A percentile compares a stretch with the other conserved stretches of the same genome.
Evolutionary conservation across 2,888 invertebrate genomes (phyloP).

Genomic region (Netelia fuscicornis): DNA sequence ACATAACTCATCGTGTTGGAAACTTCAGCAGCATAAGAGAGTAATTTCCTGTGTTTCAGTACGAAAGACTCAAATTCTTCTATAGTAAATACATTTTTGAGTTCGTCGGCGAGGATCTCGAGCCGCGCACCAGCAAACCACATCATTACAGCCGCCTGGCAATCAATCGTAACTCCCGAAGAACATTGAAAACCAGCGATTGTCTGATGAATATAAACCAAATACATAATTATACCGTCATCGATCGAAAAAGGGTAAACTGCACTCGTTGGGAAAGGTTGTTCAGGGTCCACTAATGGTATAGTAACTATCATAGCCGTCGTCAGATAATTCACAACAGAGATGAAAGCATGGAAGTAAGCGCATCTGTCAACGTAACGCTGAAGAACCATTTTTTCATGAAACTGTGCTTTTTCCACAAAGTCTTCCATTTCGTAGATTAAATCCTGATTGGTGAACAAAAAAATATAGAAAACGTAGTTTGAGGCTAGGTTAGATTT

Average conservation of each 20-base stretch:
- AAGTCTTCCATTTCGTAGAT: conserved; percentile 70
- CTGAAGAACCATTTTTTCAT: conserved; percentile 63
- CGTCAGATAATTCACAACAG: conserved; percentile 58
- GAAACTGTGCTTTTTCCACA: conserved; percentile 54
- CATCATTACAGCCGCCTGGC: conserved; percentile 68
- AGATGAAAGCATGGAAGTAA: conserved; percentile 59
- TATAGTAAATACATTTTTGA: not conserved
- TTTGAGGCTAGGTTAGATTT: not conserved
- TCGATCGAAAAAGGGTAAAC: conserved; percentile 62
- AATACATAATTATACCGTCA: not conserved
- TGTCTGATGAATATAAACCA: conserved; percentile 54
- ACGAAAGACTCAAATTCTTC: conserved; percentile 23
- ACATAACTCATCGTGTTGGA: conserved; percentile 1
- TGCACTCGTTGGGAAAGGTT: conserved; percentile 58
- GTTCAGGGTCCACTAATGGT: conserved; percentile 59
- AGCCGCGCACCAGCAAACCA: conserved; percentile 72
- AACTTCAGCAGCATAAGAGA: conserved; percentile 30
- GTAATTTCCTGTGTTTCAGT: conserved; percentile 40
- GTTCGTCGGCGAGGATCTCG: conserved; percentile 55
- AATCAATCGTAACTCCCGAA: conserved; percentile 67
- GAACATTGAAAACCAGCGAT: conserved; percentile 41
- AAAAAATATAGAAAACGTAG: not conserved
- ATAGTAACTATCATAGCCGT: conserved; percentile 56
- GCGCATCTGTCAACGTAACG: conserved; percentile 69
- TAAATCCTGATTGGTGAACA: not conserved